Evolutionary conservation across 2,113 vertebrate species (phyloP).

Genomic region (Vulpes lagopus): DNA sequence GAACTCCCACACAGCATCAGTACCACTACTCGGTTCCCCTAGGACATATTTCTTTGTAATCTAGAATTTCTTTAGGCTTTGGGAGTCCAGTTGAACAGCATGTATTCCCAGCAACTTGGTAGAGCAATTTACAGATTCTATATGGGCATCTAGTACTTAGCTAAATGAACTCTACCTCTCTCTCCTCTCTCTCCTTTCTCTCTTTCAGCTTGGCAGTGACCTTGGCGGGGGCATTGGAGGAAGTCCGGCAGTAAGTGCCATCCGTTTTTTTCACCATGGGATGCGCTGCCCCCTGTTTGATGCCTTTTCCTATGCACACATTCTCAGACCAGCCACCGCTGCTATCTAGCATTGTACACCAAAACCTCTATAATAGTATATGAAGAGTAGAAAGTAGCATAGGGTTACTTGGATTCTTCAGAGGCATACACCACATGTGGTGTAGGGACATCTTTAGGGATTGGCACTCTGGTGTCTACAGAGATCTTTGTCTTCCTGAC

Average conservation of each 20-base stretch:
- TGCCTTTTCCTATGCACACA: slow-evolving; percentile 67
- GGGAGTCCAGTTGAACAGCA: slow-evolving; percentile 66
- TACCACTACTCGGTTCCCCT: not conserved
- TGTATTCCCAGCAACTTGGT: slow-evolving; percentile 72
- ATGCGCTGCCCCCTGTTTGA: slow-evolving; percentile 76
- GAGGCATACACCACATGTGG: not conserved
- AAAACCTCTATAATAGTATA: slow-evolving; percentile 54
- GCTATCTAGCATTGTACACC: slow-evolving; percentile 50
- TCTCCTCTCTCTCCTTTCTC: slow-evolving; percentile 88
- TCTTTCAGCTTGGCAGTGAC: slow-evolving; percentile 99
- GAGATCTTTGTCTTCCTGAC: slow-evolving; percentile 72
- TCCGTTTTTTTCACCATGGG: slow-evolving; percentile 85
- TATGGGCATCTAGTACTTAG: slow-evolving; percentile 81
- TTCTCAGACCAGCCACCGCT: slow-evolving; percentile 60
- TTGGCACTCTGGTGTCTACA: slow-evolving; percentile 54
- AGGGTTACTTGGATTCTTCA: slow-evolving; percentile 31
- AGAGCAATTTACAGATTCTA: slow-evolving; percentile 76
- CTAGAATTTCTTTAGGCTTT: slow-evolving; percentile 70
- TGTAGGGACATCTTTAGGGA: slow-evolving; percentile 62
- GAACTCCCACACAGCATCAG: slow-evolving; percentile 19
- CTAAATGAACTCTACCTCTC: slow-evolving; percentile 89
- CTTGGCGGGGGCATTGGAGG: slow-evolving; percentile 99
- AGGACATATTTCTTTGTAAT: slow-evolving; percentile 49
- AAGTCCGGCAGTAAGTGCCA: slow-evolving; percentile 99
- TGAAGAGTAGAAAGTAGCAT: slow-evolving; percentile 29